Conservation (phyloP, 2,888 invertebrate species). For the Synergus itoensis region DNA sequence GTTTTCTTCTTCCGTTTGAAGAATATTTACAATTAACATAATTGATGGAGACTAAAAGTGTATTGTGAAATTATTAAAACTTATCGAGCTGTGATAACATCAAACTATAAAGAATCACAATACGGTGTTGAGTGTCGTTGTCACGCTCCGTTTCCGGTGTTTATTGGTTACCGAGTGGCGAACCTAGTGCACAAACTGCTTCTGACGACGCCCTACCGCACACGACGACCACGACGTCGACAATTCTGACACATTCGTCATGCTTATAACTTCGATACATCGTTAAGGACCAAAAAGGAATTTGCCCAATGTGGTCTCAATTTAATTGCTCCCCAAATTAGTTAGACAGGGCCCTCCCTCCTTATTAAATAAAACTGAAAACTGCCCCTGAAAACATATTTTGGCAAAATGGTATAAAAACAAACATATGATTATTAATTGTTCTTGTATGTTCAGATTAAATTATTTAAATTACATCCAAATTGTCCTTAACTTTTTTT, state of each 20-base stretch:
- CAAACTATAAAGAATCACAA: conserved; percentile 56
- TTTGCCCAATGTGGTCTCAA: neutral
- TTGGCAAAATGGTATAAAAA: too few relatives aligned
- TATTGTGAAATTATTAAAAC: conserved; percentile 64
- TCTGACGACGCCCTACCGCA: conserved; percentile 14
- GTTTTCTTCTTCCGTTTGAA: neutral
- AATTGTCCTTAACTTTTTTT: too few relatives aligned
- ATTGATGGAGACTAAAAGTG: conserved; percentile 16
- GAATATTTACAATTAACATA: neutral
- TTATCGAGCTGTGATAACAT: conserved; percentile 60
- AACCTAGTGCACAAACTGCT: conserved; percentile 43
- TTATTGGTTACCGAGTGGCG: conserved; percentile 63
- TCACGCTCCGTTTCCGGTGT: conserved; percentile 73
- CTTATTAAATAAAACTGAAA: too few relatives aligned
- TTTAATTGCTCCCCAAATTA: neutral
- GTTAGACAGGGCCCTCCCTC: neutral
- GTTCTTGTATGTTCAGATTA: too few relatives aligned
- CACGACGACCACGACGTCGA: conserved; percentile 2
- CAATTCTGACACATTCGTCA: conserved; percentile 33
- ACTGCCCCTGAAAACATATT: too few relatives aligned
- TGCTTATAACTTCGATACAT: conserved; percentile 38
- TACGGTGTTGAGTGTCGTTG: conserved; percentile 71
- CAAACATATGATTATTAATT: too few relatives aligned
- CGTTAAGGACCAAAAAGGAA: conserved; percentile 11
- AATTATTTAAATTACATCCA: too few relatives aligned